Evolutionary conservation across 2,797 vertebrate species (phyloP).

Genomic region (Rhadinocentrus ornatus): DNA sequence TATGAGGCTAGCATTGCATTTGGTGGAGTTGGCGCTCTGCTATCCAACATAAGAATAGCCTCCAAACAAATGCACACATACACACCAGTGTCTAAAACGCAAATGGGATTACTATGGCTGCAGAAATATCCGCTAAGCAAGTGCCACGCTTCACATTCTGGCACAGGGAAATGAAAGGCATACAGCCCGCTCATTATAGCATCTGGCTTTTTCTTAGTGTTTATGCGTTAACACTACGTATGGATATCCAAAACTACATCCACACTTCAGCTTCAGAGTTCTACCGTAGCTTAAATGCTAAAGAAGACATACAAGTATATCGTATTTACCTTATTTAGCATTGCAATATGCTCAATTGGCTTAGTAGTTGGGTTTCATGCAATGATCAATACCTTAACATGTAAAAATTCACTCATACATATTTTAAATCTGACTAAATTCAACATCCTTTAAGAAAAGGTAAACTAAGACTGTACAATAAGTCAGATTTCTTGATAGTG

Average conservation of each 20-base stretch:
- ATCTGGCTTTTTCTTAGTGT: constrained; percentile 55
- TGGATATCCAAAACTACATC: constrained; percentile 31
- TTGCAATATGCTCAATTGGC: not conserved
- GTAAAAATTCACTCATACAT: not conserved
- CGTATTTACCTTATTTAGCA: not conserved
- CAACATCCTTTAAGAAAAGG: not conserved
- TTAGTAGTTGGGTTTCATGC: constrained; percentile 15
- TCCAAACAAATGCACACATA: constrained; percentile 32
- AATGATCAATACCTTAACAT: constrained; percentile 2
- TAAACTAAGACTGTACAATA: constrained; percentile 1
- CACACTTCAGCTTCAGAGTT: constrained; percentile 1
- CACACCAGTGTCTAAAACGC: constrained; percentile 56
- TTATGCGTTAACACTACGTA: constrained; percentile 65
- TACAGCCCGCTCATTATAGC: constrained; percentile 41
- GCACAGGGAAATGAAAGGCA: constrained; percentile 53
- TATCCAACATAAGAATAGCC: constrained; percentile 49
- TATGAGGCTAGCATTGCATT: constrained; percentile 52
- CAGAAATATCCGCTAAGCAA: constrained; percentile 62
- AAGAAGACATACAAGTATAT: constrained; percentile 10
- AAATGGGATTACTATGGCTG: constrained; percentile 63
- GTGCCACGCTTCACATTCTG: constrained; percentile 54
- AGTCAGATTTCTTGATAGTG: not conserved
- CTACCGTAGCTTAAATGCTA: constrained; percentile 7
- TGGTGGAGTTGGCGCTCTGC: constrained; percentile 37
- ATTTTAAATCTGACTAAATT: not conserved